Percentiles rank a stretch among this genome's conserved stretches.
Conservation (phyloP, 2,113 vertebrate genomes). For the Hiodon tergisus region DNA sequence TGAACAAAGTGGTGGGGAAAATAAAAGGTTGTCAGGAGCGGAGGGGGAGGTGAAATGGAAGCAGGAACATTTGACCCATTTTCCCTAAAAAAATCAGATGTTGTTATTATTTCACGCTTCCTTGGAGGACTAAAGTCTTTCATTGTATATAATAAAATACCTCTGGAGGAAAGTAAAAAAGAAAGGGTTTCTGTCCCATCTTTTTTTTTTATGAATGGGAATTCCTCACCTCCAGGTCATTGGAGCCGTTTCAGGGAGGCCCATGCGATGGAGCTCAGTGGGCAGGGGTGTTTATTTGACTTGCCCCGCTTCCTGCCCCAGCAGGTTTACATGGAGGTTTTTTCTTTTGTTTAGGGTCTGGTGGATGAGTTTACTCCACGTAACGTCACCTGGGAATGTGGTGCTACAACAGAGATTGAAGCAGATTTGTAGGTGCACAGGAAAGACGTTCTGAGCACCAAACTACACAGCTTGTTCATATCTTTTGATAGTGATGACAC, state of each 20-base stretch:
- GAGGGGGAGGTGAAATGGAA: no score
- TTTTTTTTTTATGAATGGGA: constrained; percentile 39
- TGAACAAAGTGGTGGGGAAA: no score
- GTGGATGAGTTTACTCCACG: not conserved
- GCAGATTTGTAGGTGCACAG: not conserved
- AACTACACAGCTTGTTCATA: constrained; percentile 1
- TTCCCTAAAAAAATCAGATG: no score
- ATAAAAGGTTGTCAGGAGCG: no score
- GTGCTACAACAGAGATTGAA: constrained; percentile 5
- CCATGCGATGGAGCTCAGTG: constrained; percentile 19
- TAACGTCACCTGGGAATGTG: not conserved
- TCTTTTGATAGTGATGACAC: not conserved
- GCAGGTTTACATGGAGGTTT: constrained; percentile 30
- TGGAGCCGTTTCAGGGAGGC: constrained; percentile 29
- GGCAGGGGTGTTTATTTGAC: constrained; percentile 40
- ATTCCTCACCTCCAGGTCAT: constrained; percentile 36
- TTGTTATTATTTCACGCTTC: no score
- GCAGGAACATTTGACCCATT: no score
- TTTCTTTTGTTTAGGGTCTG: constrained; percentile 21
- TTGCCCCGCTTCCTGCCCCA: constrained; percentile 34
- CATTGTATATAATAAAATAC: not conserved
- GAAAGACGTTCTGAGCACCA: constrained; percentile 1
- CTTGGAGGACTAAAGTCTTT: not conserved
- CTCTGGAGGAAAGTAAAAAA: not conserved
- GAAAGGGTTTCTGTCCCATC: not conserved